These are phyloP conservation scores for Ophiodon elongatus DNA, from an alignment of 2,113 vertebrate genomes.

Conservation along the genomic window DNA sequence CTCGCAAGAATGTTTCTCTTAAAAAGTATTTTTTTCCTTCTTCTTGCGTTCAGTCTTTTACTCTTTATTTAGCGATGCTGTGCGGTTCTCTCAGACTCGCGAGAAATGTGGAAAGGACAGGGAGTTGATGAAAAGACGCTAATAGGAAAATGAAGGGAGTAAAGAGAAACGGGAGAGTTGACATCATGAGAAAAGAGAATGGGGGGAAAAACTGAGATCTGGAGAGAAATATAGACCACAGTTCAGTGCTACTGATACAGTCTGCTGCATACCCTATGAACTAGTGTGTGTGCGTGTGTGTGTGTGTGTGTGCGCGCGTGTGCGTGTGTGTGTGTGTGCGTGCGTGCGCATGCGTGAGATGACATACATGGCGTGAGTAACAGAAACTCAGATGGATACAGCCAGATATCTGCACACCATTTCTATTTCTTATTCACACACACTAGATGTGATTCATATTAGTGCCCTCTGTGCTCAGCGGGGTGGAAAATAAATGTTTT, in stretches of 20 bases:
- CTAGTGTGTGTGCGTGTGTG: neutral
- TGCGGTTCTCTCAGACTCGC: neutral
- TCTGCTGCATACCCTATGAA: neutral
- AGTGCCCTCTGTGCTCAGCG: slow-evolving; percentile 53
- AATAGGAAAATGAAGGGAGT: neutral
- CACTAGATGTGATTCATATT: slow-evolving; percentile 60
- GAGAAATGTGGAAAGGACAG: slow-evolving; percentile 9
- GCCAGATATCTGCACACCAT: slow-evolving; percentile 40
- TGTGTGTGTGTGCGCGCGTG: slow-evolving; percentile 7
- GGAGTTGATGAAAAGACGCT: neutral
- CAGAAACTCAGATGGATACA: slow-evolving; percentile 35
- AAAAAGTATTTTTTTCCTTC: neutral
- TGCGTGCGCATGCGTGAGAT: no score
- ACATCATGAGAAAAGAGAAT: neutral
- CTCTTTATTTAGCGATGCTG: neutral
- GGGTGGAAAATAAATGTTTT: slow-evolving; percentile 64
- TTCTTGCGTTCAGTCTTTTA: neutral
- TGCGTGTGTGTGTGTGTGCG: neutral
- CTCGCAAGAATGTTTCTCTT: neutral
- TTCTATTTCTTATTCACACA: slow-evolving; percentile 31
- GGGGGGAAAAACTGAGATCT: neutral
- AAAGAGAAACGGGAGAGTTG: neutral
- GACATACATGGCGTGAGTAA: slow-evolving; percentile 46
- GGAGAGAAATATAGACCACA: slow-evolving; percentile 6
- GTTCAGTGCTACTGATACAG: slow-evolving; percentile 3